Percentiles rank a stretch among this genome's conserved stretches.
phyloP scores from a whole-genome alignment of 2,888 invertebrate species.

The Dendrolimus houi region DNA sequence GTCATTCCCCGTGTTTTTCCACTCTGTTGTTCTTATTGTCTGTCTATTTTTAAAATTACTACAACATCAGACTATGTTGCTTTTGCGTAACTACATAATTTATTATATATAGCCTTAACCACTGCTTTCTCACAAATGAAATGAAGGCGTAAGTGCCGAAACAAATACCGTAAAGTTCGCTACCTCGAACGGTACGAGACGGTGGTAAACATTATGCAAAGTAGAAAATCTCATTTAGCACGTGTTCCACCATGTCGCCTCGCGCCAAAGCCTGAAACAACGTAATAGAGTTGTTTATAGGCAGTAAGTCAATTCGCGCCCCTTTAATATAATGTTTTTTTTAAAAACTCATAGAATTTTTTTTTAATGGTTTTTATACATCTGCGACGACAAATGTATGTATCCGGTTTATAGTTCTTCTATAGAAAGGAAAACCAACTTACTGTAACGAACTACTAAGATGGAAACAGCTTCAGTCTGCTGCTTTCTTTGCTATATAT shows the following conservation, averaged over 20 bases:
- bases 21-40: too few relatives aligned
- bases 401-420: too few relatives aligned
- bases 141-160: slow-evolving; percentile 19
- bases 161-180: slow-evolving; percentile 11
- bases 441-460: too few relatives aligned
- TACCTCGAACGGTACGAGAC: slow-evolving; percentile 13
- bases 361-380: neutral
- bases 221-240: slow-evolving; percentile 52
- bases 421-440: too few relatives aligned
- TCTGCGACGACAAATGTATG: too few relatives aligned
- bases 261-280: slow-evolving; percentile 32
- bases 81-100: too few relatives aligned
- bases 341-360: slow-evolving; percentile 1
- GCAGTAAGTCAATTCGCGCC: slow-evolving; percentile 37
- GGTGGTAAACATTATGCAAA: slow-evolving; percentile 50
- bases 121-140: slow-evolving; percentile 11
- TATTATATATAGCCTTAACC: too few relatives aligned
- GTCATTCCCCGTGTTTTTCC: too few relatives aligned
- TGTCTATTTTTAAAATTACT: too few relatives aligned
- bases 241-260: slow-evolving; percentile 28
- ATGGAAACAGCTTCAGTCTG: too few relatives aligned
- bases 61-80: too few relatives aligned
- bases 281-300: slow-evolving; percentile 52
- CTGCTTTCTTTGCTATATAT: too few relatives aligned
- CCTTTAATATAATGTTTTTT: slow-evolving; percentile 30